Conservation (phyloP, 2,113 vertebrate species). For the Lamprotornis superbus region DNA sequence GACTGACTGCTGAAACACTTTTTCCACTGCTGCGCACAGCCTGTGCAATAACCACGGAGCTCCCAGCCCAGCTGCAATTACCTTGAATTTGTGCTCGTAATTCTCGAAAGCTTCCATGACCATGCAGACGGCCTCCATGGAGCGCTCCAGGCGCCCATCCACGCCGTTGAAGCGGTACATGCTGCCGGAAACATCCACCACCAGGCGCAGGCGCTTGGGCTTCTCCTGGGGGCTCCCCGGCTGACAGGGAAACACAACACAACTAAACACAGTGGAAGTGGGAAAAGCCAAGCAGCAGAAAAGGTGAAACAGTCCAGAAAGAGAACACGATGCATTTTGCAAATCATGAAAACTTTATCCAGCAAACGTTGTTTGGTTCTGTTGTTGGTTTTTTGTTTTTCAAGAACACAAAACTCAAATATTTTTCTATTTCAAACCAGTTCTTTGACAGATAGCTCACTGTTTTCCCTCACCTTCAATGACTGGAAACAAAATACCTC, state of each 20-base stretch:
- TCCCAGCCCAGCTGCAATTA: conserved; percentile 52
- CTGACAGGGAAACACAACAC: conserved; percentile 59
- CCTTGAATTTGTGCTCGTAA: conserved; percentile 97
- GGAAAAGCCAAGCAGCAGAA: neutral
- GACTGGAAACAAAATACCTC: neutral
- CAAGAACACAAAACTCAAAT: neutral
- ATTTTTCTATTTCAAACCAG: neutral
- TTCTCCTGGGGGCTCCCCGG: conserved; percentile 91
- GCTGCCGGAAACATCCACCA: conserved; percentile 92
- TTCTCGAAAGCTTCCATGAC: conserved; percentile 96
- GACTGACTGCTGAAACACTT: neutral
- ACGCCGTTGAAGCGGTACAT: conserved; percentile 98
- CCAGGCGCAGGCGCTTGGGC: conserved; percentile 87
- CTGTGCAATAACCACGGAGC: neutral
- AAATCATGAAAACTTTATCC: neutral
- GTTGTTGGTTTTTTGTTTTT: neutral
- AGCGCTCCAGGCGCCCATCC: conserved; percentile 90
- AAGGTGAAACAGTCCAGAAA: neutral
- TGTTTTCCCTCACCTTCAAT: neutral
- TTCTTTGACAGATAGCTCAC: neutral
- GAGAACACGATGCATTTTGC: rapidly evolving
- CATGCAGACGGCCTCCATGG: conserved; percentile 97
- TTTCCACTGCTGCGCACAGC: neutral
- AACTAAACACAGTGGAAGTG: neutral
- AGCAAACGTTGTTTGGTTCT: neutral